These are phyloP conservation scores for Thryonomys swinderianus DNA, from an alignment of 2,113 vertebrate species.

Conservation along the genomic window DNA sequence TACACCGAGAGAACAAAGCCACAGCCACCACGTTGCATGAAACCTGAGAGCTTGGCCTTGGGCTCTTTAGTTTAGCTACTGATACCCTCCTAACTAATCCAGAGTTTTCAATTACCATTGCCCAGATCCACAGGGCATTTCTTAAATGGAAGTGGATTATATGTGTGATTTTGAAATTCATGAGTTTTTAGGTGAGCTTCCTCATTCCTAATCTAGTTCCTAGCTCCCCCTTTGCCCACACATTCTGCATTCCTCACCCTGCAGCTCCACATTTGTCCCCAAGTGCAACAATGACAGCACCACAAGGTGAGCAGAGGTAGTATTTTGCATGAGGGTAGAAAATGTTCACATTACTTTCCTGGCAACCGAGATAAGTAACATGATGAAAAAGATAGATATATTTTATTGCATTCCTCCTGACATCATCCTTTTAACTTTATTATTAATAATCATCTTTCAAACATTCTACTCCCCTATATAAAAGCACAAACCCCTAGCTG, in stretches of 20 bases:
- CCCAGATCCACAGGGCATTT: neutral
- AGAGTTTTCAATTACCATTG: neutral
- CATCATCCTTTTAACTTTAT: conserved; percentile 32
- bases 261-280: conserved; percentile 10
- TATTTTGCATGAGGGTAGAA: conserved; percentile 20
- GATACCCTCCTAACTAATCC: neutral
- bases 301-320: neutral
- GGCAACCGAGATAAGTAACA: conserved; percentile 47
- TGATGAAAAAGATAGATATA: conserved; percentile 24
- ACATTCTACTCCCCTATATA: neutral
- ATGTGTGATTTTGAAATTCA: neutral
- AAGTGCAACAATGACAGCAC: neutral
- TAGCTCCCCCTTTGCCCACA: neutral
- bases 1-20: neutral
- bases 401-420: conserved; percentile 20
- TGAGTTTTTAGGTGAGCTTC: neutral
- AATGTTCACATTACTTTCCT: neutral
- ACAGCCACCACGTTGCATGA: neutral
- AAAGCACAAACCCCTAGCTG: conserved; percentile 13
- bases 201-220: neutral
- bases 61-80: neutral
- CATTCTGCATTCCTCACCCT: neutral
- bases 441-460: conserved; percentile 67
- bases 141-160: neutral
- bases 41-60: neutral